Conservation (phyloP, 2,113 vertebrate species). For the Myocastor coypus region DNA sequence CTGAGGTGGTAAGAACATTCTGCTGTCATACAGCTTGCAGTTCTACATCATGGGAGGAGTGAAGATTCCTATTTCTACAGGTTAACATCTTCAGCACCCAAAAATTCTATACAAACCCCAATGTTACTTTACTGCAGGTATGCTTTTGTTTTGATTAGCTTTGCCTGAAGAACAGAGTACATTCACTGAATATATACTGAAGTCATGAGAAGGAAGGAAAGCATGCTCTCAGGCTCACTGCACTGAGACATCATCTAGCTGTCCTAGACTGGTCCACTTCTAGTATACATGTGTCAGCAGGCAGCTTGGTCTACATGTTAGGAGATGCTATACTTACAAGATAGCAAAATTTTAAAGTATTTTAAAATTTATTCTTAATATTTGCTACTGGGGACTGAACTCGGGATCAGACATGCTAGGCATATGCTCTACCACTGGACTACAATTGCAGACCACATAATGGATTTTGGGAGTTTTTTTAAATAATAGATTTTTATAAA, state of each 20-base stretch:
- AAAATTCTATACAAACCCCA: neutral
- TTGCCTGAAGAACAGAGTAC: neutral
- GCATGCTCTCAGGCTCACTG: neutral
- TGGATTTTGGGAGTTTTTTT: neutral
- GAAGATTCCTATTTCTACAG: neutral
- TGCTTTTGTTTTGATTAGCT: neutral
- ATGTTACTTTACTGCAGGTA: neutral
- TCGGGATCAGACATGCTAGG: neutral
- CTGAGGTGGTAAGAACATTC: neutral
- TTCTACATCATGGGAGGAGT: neutral
- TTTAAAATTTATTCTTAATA: conserved; percentile 12
- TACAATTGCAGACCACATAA: neutral
- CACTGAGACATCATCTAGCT: fast-evolving
- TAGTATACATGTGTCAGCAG: neutral
- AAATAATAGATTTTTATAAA: neutral
- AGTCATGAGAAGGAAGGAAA: neutral
- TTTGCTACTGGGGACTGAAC: neutral
- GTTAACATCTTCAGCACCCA: neutral
- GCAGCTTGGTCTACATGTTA: neutral
- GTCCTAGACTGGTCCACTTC: neutral
- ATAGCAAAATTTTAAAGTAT: conserved; percentile 1
- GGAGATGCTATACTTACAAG: neutral
- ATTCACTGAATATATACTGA: neutral
- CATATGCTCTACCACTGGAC: neutral
- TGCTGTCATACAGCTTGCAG: neutral